Evolutionary conservation across 1,140 invertebrate species (phyloP), one percentile per base, ranked within the genome.

Genomic region (Listronotus bonariensis): DNA sequence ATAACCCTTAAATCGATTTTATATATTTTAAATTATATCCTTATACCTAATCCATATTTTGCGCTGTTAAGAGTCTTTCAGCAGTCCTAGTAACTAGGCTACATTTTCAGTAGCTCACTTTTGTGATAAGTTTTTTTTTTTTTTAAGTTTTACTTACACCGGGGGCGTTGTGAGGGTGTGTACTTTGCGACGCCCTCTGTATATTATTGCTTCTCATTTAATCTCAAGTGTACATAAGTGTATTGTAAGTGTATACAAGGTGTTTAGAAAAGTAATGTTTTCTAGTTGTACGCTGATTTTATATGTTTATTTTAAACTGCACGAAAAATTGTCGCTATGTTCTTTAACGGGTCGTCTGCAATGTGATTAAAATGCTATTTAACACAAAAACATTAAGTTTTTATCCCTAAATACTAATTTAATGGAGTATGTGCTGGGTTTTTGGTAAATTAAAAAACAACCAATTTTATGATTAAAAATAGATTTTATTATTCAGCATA

Each of bases 171-270:
- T 40, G 34, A 54, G 11, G 17, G 15, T 38, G 3, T 1, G 8
- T 36, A 36, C 34, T 36, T 38, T 40, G 26, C n/a, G 6, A 31
- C 4, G 14, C 18, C 38, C 6, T 6, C 3, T 12, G n/a, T 54
- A 15, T 38, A 36, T 10, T 10, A 15, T 38, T 54, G 32, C 31
- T 38, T 54, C 32, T 54, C 32, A 38, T 54, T 54, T 31, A 54
- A 38, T 54, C 52, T 54, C 15, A 36, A 36, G 14, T 54, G 52
- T 54, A 54, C 34, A 54, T 54, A 54, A 17, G n/a, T 26, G 52
- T 54, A 54, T 20, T 54, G 15, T 41, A 8, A 54, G 38, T 54
- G 52, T 54, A n/a, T 54, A 53, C 49, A 38, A 54, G 52, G 52
- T 54, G 52, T 54, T 31, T 54, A 54, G 52, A 38, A 54, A 17